Conservation (phyloP, 2,888 invertebrate genomes). For the Limnephilus rhombicus region DNA sequence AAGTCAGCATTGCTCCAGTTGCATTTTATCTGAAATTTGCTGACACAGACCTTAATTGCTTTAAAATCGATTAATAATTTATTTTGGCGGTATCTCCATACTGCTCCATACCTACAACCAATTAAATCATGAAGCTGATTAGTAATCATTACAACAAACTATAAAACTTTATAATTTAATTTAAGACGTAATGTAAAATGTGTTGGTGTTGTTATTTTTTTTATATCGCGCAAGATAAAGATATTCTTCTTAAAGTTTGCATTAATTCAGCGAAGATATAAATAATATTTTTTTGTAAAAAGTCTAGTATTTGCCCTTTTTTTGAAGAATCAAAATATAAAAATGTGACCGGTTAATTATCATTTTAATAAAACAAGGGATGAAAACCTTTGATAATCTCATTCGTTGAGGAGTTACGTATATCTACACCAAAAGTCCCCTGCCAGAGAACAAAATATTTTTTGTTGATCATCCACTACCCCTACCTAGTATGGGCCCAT, state of each 20-base stretch:
- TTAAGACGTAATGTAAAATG: background rate
- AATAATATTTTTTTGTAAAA: background rate
- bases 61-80: background rate
- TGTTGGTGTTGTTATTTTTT: background rate
- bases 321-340: background rate
- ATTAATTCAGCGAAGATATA: background rate
- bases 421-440: slow-evolving; percentile 49
- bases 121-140: background rate
- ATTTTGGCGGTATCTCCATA: background rate
- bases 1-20: background rate
- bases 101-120: background rate
- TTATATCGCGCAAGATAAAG: background rate
- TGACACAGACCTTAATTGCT: background rate
- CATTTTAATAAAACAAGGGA: background rate
- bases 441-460: slow-evolving; percentile 1
- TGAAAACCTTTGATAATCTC: background rate
- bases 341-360: background rate
- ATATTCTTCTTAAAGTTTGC: background rate
- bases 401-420: slow-evolving; percentile 15
- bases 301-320: no score
- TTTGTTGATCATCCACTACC: background rate
- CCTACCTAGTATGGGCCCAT: no score
- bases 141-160: no score
- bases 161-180: background rate
- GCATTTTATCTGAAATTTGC: background rate